Percentiles rank a stretch among this genome's conserved stretches.
These are phyloP conservation scores for Echinometra lucunter DNA, from an alignment of 53 echinoderm and acorn worm species.

Conservation along the genomic window DNA sequence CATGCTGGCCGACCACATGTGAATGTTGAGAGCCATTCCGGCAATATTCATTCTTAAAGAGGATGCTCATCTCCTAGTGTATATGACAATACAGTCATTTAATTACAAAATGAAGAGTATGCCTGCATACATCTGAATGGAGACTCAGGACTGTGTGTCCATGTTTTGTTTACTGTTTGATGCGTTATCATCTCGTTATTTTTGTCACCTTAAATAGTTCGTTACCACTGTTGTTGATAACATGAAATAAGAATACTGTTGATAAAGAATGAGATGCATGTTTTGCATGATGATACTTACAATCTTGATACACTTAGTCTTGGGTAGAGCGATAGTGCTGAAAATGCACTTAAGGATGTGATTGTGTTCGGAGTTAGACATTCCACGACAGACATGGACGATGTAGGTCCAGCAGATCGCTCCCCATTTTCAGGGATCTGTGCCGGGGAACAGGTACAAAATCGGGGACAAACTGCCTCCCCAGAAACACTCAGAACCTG, in stretches of 20 bases:
- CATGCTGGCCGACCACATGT: neutral
- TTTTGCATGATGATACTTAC: slow-evolving; percentile 7
- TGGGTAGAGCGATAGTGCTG: neutral
- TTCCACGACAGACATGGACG: neutral
- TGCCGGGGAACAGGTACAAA: slow-evolving; percentile 2
- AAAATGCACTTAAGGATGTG: neutral
- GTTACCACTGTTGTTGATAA: too few species aligned
- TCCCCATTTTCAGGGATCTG: neutral
- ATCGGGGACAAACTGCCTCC: neutral
- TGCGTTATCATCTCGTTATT: too few species aligned
- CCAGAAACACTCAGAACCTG: neutral
- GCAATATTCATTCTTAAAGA: too few species aligned
- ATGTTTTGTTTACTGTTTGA: too few species aligned
- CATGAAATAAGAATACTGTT: too few species aligned
- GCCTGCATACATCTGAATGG: too few species aligned
- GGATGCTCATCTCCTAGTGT: too few species aligned
- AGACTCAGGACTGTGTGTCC: too few species aligned
- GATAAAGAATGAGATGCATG: neutral
- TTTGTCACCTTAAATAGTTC: too few species aligned
- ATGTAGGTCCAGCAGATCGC: neutral
- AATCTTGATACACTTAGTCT: neutral
- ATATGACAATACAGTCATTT: too few species aligned
- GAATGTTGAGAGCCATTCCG: too few species aligned
- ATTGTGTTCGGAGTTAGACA: neutral
- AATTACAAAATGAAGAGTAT: too few species aligned